phyloP scores from a whole-genome alignment of 2,797 vertebrate species.

The Syngnathus acus region DNA sequence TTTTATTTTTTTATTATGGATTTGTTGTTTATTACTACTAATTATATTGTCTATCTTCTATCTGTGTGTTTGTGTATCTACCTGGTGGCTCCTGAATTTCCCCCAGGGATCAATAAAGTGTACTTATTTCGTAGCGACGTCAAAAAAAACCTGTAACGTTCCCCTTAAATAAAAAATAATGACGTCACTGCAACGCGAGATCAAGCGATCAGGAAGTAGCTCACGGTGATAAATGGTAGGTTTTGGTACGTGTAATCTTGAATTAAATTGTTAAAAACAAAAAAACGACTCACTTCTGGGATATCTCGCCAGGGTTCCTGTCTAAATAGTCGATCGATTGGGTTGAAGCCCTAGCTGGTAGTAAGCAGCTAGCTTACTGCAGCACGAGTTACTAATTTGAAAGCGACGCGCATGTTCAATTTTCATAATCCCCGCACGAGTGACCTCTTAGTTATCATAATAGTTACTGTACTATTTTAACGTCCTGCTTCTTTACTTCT shows the following conservation, averaged over 20 bases:
- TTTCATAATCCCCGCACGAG: neutral
- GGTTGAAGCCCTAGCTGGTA: neutral
- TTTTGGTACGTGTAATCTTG: neutral
- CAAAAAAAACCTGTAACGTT: neutral
- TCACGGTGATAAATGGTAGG: slow-evolving; percentile 42
- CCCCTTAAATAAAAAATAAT: slow-evolving; percentile 29
- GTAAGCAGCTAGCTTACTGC: neutral
- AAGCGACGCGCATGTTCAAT: neutral
- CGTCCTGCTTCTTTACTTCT: neutral
- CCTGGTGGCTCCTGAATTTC: too few species aligned
- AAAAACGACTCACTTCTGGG: neutral
- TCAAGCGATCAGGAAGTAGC: slow-evolving; percentile 11
- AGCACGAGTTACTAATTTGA: neutral
- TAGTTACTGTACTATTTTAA: neutral
- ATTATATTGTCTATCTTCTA: too few species aligned
- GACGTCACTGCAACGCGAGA: slow-evolving; percentile 54
- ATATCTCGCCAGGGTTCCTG: neutral
- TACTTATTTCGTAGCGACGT: neutral
- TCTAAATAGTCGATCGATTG: neutral
- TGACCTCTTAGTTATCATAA: neutral
- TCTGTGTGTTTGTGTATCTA: too few species aligned
- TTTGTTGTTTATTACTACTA: too few species aligned
- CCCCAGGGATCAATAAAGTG: too few species aligned
- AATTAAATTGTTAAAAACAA: neutral
- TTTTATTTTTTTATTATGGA: too few species aligned